These are phyloP conservation scores for Passer domesticus DNA, from an alignment of 2,113 vertebrate species.

Conservation along the genomic window DNA sequence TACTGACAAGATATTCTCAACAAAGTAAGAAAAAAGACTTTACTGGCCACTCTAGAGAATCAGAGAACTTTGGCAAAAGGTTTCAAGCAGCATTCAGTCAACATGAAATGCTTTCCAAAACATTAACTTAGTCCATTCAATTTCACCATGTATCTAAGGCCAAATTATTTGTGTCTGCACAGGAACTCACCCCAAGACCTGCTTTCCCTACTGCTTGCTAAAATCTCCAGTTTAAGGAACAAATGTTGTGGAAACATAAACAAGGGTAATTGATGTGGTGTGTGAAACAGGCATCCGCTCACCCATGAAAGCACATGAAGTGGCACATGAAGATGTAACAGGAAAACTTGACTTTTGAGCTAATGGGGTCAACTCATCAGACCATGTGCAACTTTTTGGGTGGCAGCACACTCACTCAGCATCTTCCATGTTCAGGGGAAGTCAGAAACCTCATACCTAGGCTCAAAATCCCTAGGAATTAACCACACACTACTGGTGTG, in stretches of 20 bases:
- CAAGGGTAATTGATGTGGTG: background rate
- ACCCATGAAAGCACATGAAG: background rate
- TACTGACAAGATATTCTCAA: background rate
- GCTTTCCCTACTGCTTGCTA: accelerated
- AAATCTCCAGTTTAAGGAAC: background rate
- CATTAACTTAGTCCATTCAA: background rate
- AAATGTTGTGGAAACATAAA: background rate
- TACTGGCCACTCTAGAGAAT: background rate
- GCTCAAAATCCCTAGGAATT: background rate
- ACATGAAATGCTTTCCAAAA: background rate
- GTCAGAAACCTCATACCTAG: background rate
- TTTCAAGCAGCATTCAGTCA: background rate
- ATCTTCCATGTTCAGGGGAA: background rate
- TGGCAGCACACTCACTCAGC: background rate
- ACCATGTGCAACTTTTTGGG: accelerated
- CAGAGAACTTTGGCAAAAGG: background rate
- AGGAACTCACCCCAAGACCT: background rate
- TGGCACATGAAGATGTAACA: background rate
- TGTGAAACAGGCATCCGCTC: background rate
- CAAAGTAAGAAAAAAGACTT: background rate
- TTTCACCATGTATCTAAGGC: background rate
- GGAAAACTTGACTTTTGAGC: background rate
- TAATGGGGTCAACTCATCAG: background rate
- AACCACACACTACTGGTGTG: background rate
- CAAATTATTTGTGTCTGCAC: background rate